These are phyloP conservation scores for Podarcis lilfordi DNA, from an alignment of 2,797 vertebrate genomes.

Conservation along the genomic window DNA sequence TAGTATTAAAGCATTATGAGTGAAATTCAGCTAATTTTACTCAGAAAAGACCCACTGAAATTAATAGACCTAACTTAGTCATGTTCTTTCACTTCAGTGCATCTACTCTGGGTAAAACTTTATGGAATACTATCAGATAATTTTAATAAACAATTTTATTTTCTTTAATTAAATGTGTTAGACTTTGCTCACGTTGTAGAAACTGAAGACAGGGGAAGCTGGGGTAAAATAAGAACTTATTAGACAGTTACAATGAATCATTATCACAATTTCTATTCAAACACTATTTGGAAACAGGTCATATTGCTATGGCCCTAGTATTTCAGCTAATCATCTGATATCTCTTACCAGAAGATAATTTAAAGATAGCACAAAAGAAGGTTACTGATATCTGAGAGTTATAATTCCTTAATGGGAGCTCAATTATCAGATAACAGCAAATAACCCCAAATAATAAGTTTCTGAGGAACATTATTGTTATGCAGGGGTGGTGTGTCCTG, in stretches of 20 bases:
- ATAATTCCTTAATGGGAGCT: background rate
- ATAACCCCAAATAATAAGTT: background rate
- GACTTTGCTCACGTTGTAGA: fast-evolving
- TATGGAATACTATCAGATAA: too few species aligned
- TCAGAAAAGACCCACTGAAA: too few species aligned
- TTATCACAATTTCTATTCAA: background rate
- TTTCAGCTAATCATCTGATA: slow-evolving; percentile 1
- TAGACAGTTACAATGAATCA: background rate
- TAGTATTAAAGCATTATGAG: too few species aligned
- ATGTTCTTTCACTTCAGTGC: too few species aligned
- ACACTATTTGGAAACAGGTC: background rate
- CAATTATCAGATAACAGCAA: background rate
- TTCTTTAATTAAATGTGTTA: background rate
- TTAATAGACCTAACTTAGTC: too few species aligned
- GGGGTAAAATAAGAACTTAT: background rate
- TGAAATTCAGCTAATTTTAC: too few species aligned
- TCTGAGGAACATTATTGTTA: background rate
- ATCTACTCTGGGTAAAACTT: too few species aligned
- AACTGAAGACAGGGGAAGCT: background rate
- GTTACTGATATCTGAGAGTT: too few species aligned
- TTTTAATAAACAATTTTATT: background rate
- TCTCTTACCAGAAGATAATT: background rate
- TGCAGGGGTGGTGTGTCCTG: background rate
- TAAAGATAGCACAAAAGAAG: too few species aligned
- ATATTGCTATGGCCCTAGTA: background rate